Base-by-base conservation (phyloP, 2,888 invertebrate species). In the Stramonita haemastoma region DNA sequence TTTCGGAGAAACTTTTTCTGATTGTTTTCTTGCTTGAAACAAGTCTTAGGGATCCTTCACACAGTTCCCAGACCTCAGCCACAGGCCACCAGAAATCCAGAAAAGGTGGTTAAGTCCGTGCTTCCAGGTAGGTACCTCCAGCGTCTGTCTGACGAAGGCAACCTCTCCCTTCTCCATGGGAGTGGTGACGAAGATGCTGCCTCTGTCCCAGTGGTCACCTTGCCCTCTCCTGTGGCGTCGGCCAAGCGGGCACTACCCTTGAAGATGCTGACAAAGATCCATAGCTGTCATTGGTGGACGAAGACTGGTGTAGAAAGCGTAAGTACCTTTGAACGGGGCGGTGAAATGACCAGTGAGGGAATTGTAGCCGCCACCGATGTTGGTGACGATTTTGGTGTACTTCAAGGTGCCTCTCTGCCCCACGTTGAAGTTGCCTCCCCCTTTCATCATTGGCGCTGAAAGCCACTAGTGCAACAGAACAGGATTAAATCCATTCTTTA, bases 251-350 rank as follows among this genome's bases (percentile, higher is more conserved):
- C 13, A 15, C 15, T 17, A 2, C 29, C 57, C 19, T 56, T 57
- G 57, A 29, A 56, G 56, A 84, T 84, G 26, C 36, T 57, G 1
- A 84, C 1, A 2, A 17, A 0, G 84, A 84, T 56, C n/a, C 29
- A 57, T 13, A 46, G 46, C 8, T 0, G 83, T 56, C 81, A 46
- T 83, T 84, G n/a, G 19, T 4, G 5, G 57, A 57, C 84, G 84
- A 15, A 86, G 11, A 22, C 66, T 86, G 32, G n/a, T 6, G 34
- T 32, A 86, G 86, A 86, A 86, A 19, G 86, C 19, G 60, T 86
- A 86, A 34, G 66, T 17, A 6, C 86, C 86, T 15, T 60, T 26
- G 34, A 22, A 34, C 22, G 86, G 86, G 11, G 86, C 86, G 0
- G 86, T 60, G 66, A 86, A 86, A 34, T 15, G 29, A 34, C 86